A percentile compares a stretch with the other conserved stretches of the same genome.
Conservation (phyloP, 2,113 vertebrate genomes). For the Centropus unirufus region DNA sequence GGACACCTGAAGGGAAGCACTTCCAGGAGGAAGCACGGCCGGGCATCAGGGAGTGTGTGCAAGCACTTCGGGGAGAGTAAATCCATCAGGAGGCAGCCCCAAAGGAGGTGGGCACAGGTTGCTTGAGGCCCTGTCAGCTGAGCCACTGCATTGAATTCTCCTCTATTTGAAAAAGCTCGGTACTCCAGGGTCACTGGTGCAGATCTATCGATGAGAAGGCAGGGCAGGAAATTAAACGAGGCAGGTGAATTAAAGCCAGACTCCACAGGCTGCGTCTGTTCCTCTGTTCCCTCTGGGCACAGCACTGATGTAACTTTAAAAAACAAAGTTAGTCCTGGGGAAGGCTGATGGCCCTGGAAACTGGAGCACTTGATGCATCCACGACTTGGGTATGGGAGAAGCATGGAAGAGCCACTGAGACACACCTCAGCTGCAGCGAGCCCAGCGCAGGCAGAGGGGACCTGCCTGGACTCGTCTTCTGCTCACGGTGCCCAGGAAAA, state of each 20-base stretch:
- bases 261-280: conserved; percentile 42
- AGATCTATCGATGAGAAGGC: conserved; percentile 36
- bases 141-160: neutral
- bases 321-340: neutral
- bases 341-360: neutral
- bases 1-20: neutral
- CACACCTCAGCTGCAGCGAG: neutral
- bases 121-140: neutral
- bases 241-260: conserved; percentile 53
- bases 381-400: neutral
- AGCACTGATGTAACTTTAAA: conserved; percentile 7
- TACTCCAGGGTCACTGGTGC: neutral
- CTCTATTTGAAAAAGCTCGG: neutral
- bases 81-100: neutral
- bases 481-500: neutral
- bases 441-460: neutral
- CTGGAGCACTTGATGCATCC: neutral
- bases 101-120: neutral
- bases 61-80: neutral
- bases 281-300: conserved; percentile 19
- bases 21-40: neutral
- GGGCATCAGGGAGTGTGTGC: neutral
- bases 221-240: conserved; percentile 48
- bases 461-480: conserved; percentile 21
- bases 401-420: neutral